These are phyloP conservation scores for Rhyacophila evoluta DNA, from an alignment of 2,888 invertebrate genomes.

Conservation along the genomic window DNA sequence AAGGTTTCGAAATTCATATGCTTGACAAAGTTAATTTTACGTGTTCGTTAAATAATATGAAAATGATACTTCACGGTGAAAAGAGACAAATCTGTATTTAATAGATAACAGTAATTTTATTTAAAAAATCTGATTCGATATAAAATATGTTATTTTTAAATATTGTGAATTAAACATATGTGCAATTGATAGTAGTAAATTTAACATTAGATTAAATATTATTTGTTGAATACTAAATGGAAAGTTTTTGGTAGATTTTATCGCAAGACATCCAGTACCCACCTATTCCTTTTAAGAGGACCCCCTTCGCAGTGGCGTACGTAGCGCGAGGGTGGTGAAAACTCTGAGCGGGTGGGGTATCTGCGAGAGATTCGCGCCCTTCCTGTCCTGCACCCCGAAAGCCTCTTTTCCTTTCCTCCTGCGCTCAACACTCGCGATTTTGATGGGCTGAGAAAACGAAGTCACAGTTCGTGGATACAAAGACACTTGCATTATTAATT, in stretches of 20 bases:
- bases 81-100: too few relatives aligned
- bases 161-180: too few relatives aligned
- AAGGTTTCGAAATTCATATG: too few relatives aligned
- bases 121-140: too few relatives aligned
- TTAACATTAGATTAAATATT: too few relatives aligned
- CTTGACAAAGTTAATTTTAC: too few relatives aligned
- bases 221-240: too few relatives aligned
- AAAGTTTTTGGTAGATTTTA: background rate
- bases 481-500: background rate
- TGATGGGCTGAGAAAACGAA: constrained; percentile 7
- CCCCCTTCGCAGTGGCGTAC: background rate
- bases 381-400: constrained; percentile 18
- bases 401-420: background rate
- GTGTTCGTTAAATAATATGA: too few relatives aligned
- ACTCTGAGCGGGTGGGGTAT: background rate
- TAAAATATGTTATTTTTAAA: too few relatives aligned
- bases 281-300: constrained; percentile 24
- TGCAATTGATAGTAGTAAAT: too few relatives aligned
- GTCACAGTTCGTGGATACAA: background rate
- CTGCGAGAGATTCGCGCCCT: constrained; percentile 22
- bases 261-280: background rate
- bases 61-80: too few relatives aligned
- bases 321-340: constrained; percentile 30
- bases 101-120: too few relatives aligned
- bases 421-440: background rate